These are phyloP conservation scores for Edolisoma coerulescens DNA, from an alignment of 2,113 vertebrate genomes.

Conservation along the genomic window DNA sequence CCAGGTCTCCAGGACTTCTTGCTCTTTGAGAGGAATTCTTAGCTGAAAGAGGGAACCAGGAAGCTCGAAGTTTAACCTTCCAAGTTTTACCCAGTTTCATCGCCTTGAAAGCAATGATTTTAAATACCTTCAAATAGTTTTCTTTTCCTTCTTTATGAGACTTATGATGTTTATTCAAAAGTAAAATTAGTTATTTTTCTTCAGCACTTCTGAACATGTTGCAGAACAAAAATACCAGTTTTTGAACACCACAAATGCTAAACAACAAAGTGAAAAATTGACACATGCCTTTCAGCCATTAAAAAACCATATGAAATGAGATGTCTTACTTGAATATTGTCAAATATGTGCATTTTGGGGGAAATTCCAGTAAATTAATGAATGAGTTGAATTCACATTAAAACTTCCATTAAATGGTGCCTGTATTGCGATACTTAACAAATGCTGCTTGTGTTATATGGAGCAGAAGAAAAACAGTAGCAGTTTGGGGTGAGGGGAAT, in stretches of 20 bases:
- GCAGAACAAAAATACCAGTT: background rate
- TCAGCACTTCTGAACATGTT: background rate
- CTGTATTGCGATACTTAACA: slow-evolving; percentile 3
- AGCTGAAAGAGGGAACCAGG: background rate
- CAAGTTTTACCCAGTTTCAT: background rate
- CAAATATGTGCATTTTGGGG: background rate
- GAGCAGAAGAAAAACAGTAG: slow-evolving; percentile 37
- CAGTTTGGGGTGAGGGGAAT: slow-evolving; percentile 5
- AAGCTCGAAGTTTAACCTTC: background rate
- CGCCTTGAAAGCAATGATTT: background rate
- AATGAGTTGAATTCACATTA: slow-evolving; percentile 1
- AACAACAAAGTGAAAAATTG: background rate
- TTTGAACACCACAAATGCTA: background rate
- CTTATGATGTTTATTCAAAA: background rate
- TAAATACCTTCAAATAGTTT: background rate
- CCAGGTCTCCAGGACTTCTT: background rate
- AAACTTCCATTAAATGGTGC: background rate
- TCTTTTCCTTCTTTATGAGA: background rate
- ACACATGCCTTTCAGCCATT: background rate
- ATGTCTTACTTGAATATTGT: background rate
- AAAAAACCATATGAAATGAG: background rate
- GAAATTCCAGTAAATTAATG: slow-evolving; percentile 34
- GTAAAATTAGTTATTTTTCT: slow-evolving; percentile 13
- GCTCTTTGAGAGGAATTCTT: background rate
- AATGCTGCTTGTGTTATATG: slow-evolving; percentile 12